phyloP scores from a whole-genome alignment of 1,140 invertebrate species.

The Drosophila guanche region DNA sequence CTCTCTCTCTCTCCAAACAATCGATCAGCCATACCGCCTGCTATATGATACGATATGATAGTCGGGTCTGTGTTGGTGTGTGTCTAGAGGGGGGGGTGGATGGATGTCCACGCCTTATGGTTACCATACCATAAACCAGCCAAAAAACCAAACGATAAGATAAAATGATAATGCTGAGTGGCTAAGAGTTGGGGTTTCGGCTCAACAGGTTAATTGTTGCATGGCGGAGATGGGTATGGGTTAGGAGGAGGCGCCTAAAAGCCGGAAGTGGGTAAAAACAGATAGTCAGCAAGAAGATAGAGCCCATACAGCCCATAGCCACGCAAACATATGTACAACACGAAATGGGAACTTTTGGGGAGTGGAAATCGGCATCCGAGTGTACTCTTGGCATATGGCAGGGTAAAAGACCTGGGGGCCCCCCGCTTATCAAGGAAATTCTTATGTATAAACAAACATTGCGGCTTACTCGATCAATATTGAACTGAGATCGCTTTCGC shows the following conservation, averaged over 20 bases:
- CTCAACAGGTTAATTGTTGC: background rate
- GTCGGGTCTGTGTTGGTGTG: background rate
- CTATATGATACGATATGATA: conserved; percentile 8
- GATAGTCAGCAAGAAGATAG: background rate
- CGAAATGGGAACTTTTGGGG: too few relatives aligned
- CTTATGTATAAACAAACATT: conserved; percentile 21
- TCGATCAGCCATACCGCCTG: conserved; percentile 39
- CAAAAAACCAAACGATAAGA: conserved; percentile 55
- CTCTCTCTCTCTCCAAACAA: conserved; percentile 11
- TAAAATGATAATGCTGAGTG: conserved; percentile 41
- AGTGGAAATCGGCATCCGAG: too few relatives aligned
- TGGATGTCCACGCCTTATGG: conserved; percentile 25
- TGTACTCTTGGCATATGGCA: too few relatives aligned
- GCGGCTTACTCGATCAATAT: conserved; percentile 17
- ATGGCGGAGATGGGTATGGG: background rate
- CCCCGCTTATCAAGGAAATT: conserved; percentile 20
- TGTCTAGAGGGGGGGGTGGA: conserved; percentile 2
- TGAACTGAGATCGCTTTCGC: conserved; percentile 29
- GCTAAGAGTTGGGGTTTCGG: conserved; percentile 9
- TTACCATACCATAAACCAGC: conserved; percentile 12
- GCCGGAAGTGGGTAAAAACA: conserved; percentile 38
- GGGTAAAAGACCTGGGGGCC: background rate
- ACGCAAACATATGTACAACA: too few relatives aligned
- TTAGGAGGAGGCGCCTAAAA: conserved; percentile 17
- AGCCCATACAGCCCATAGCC: too few relatives aligned